Evolutionary conservation across 2,888 invertebrate genomes (phyloP), one percentile per base, ranked within the genome.

Genomic region (Amitus sp.): DNA sequence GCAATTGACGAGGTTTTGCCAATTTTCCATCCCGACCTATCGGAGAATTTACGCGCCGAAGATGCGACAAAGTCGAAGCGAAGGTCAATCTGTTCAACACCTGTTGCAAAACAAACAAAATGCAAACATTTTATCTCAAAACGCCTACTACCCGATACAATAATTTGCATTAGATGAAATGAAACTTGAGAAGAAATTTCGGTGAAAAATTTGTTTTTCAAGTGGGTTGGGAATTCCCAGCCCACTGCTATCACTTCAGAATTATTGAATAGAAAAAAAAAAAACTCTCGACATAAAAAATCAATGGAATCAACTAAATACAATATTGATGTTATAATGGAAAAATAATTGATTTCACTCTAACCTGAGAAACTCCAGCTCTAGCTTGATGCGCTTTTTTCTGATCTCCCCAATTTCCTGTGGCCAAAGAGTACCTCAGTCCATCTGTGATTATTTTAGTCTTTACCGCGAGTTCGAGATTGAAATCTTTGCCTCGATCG

Each of bases 381-480:
- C 97, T 87, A 17, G 96, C 98, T 84, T 97, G 96, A 89, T 99
- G 98, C 54, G 99, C 99, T 82, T 99, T 99, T 83, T 99, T 99
- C 84, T 99, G 99, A 82, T 99, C 99, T 45, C 99, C 99, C 99
- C 99, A 99, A 83, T 99, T 99, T 30, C 99, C 99, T 27, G 99
- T 99, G 70, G 99, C 99, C 73, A 99, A 86, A 0, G 99, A 99
- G 80, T 99, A 99, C 71, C 97, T 88, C 52, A 99, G 85, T 23
- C 99, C 99, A 81, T 99, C 98, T 0, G 99, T 98, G 62, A 99
- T 98, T 53, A 98, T 95, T 80, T 97, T 93, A 0, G 98, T 98
- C 84, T 97, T 98, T 51, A 98, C 96, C 17, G 95, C 95, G 60
- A 96, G 85, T 82, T 99, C 98, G 69, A 99, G 85, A 83, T 98